Percentiles rank a stretch among this genome's conserved stretches.
phyloP scores from a whole-genome alignment of 2,888 invertebrate species.

The Himalopsyche tibetana region DNA sequence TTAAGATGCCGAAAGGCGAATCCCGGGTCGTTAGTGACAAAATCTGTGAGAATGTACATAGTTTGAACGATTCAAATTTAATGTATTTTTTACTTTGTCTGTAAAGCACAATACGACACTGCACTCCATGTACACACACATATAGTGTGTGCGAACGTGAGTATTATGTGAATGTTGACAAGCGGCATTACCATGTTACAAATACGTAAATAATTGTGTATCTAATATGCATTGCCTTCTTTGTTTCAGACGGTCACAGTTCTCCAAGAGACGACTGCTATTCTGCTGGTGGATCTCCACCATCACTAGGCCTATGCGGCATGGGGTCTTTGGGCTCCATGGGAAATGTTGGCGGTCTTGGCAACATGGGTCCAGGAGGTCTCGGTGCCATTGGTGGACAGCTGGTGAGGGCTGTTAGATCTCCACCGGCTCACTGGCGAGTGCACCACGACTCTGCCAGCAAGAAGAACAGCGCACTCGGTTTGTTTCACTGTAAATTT shows the following conservation, averaged over 20 bases:
- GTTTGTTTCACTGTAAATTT: slow-evolving; percentile 66
- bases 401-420: slow-evolving; percentile 80
- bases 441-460: slow-evolving; percentile 76
- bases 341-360: slow-evolving; percentile 68
- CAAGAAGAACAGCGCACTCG: slow-evolving; percentile 74
- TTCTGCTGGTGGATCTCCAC: slow-evolving; percentile 64
- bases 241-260: slow-evolving; percentile 63
- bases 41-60: too few relatives aligned
- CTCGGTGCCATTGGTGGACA: slow-evolving; percentile 67
- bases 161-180: too few relatives aligned
- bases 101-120: too few relatives aligned
- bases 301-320: slow-evolving; percentile 69
- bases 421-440: slow-evolving; percentile 77
- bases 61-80: too few relatives aligned
- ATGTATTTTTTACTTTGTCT: too few relatives aligned
- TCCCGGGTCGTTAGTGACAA: too few relatives aligned
- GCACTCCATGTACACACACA: too few relatives aligned
- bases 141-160: too few relatives aligned
- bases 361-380: slow-evolving; percentile 67
- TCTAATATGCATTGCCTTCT: not conserved
- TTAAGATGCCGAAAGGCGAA: too few relatives aligned
- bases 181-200: too few relatives aligned
- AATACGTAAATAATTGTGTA: too few relatives aligned
- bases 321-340: slow-evolving; percentile 69
- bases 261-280: slow-evolving; percentile 64